These are phyloP conservation scores for Rutpela maculata DNA, from an alignment of 2,888 invertebrate species.

Conservation along the genomic window DNA sequence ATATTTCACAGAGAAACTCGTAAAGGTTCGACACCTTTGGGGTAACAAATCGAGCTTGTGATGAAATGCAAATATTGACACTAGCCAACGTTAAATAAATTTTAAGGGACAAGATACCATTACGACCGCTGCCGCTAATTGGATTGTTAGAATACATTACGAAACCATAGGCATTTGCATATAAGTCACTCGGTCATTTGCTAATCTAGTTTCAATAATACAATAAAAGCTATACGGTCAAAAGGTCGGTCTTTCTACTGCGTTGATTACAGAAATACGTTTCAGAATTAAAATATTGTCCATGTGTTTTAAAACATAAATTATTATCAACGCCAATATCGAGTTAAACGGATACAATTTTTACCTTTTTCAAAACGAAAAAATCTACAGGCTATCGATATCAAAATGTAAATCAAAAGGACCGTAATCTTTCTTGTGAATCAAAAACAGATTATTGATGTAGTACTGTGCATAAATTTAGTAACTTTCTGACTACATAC, in stretches of 20 bases:
- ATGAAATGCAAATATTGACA: conserved; percentile 69
- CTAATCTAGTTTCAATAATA: conserved; percentile 1
- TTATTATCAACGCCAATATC: too few species aligned
- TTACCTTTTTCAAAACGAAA: too few species aligned
- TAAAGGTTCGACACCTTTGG: conserved; percentile 64
- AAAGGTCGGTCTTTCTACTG: neutral
- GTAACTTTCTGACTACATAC: too few species aligned
- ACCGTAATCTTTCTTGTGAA: too few species aligned
- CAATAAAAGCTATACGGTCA: neutral
- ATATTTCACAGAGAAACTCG: conserved; percentile 53
- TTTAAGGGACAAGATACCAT: conserved; percentile 47
- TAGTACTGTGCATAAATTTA: too few species aligned
- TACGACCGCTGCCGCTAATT: conserved; percentile 43
- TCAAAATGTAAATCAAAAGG: too few species aligned
- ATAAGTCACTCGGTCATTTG: conserved; percentile 1
- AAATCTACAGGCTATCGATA: too few species aligned
- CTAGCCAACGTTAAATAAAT: conserved; percentile 54
- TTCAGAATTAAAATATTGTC: too few species aligned
- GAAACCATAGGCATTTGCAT: conserved; percentile 15
- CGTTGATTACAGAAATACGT: neutral
- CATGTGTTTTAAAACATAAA: too few species aligned
- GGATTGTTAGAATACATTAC: conserved; percentile 46
- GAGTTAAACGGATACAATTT: too few species aligned
- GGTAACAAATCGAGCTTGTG: conserved; percentile 67
- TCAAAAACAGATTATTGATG: too few species aligned